Percentiles rank a stretch among this genome's conserved stretches.
Evolutionary conservation across 2,888 invertebrate genomes (phyloP).

Genomic region (Agrotis puta): DNA sequence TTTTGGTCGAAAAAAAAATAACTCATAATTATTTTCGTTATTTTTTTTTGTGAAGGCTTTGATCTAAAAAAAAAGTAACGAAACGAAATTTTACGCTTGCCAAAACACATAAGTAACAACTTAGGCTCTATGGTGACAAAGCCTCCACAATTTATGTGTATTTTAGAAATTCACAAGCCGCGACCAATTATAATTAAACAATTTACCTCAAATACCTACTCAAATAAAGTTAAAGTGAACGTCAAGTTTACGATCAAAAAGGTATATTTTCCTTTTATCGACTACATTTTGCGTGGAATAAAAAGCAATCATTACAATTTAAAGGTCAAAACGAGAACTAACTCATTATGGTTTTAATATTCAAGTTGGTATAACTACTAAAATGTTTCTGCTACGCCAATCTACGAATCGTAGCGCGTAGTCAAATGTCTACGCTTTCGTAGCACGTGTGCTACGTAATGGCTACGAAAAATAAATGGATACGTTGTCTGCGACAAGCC

Average conservation of each 20-base stretch:
- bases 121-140: not conserved
- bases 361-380: not conserved
- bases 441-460: constrained; percentile 25
- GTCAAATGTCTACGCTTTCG: constrained; percentile 25
- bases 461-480: not conserved
- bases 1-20: not conserved
- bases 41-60: no score
- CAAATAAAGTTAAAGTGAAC: not conserved
- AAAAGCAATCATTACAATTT: not conserved
- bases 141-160: not conserved
- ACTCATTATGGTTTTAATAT: constrained; percentile 4
- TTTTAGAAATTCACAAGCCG: not conserved
- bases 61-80: no score
- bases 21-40: no score
- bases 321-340: constrained; percentile 4
- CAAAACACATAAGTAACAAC: not conserved
- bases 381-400: not conserved
- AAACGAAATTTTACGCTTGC: no score
- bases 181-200: not conserved
- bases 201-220: not conserved
- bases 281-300: not conserved
- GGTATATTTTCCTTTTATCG: not conserved
- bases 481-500: not conserved
- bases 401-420: not conserved
- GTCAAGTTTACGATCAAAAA: not conserved